A percentile compares a stretch with the other conserved stretches of the same genome.
Conservation (phyloP, 2,797 vertebrate genomes). For the Sebastes diaconus region DNA sequence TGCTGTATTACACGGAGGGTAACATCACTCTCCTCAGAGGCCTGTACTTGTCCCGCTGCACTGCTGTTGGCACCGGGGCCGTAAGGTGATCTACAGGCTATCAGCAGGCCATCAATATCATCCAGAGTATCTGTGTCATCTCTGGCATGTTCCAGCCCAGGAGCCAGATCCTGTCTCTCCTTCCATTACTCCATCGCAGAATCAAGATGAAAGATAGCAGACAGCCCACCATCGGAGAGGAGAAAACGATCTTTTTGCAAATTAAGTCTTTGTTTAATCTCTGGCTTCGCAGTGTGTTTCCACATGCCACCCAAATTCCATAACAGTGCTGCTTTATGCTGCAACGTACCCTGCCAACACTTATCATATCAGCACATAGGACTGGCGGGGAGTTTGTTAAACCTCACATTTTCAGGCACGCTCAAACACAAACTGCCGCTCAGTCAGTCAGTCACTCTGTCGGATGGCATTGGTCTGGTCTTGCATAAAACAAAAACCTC, state of each 20-base stretch:
- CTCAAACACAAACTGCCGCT: slow-evolving; percentile 52
- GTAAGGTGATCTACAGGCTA: slow-evolving; percentile 74
- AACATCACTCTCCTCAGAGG: slow-evolving; percentile 50
- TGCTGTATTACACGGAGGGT: slow-evolving; percentile 29
- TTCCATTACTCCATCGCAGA: slow-evolving; percentile 65
- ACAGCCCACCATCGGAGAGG: slow-evolving; percentile 25
- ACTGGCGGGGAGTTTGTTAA: slow-evolving; percentile 42
- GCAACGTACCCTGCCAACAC: slow-evolving; percentile 41
- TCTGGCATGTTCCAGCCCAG: slow-evolving; percentile 72
- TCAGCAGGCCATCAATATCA: slow-evolving; percentile 73
- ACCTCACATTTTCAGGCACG: slow-evolving; percentile 53
- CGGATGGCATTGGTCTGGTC: slow-evolving; percentile 62
- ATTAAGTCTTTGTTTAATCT: slow-evolving; percentile 58
- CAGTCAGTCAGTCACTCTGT: slow-evolving; percentile 35
- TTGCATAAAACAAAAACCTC: slow-evolving; percentile 70
- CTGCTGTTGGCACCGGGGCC: slow-evolving; percentile 59
- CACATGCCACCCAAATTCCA: slow-evolving; percentile 56
- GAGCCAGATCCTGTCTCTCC: slow-evolving; percentile 59
- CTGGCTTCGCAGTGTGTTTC: slow-evolving; percentile 38
- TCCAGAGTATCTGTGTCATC: slow-evolving; percentile 73
- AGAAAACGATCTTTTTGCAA: slow-evolving; percentile 36
- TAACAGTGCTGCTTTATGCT: slow-evolving; percentile 48
- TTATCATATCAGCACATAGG: slow-evolving; percentile 56
- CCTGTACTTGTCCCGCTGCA: slow-evolving; percentile 30
- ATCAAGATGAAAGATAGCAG: slow-evolving; percentile 66